Percentiles rank a stretch among this genome's conserved stretches.
These are phyloP conservation scores for Bombus polaris DNA, from an alignment of 1,140 invertebrate species.

Conservation along the genomic window DNA sequence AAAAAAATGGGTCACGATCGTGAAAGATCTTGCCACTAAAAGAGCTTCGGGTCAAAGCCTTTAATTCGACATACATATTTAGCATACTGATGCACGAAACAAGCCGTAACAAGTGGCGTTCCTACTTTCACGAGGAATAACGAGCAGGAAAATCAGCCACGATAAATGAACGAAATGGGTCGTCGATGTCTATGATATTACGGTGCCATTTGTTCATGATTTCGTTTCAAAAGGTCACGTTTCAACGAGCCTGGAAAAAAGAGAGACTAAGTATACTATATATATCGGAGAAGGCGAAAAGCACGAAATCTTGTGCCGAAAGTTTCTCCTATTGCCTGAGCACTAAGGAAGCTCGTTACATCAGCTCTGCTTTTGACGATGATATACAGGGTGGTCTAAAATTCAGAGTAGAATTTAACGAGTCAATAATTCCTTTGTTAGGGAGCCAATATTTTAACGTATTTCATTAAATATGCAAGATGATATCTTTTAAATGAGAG, in stretches of 20 bases:
- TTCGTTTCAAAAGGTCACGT: background rate
- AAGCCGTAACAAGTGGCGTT: constrained; percentile 8
- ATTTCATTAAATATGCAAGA: too few relatives aligned
- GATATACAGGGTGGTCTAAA: background rate
- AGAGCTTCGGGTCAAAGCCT: background rate
- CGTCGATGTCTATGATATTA: constrained; percentile 9
- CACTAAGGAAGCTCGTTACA: background rate
- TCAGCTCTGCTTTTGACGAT: background rate
- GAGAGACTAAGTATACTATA: too few relatives aligned
- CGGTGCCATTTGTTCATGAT: background rate
- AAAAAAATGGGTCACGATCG: too few relatives aligned
- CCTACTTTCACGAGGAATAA: background rate
- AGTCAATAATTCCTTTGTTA: too few relatives aligned
- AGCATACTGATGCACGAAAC: background rate
- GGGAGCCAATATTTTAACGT: too few relatives aligned
- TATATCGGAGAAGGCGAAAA: background rate
- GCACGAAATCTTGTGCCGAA: constrained; percentile 14
- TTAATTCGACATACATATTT: constrained; percentile 23
- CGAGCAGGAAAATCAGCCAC: background rate
- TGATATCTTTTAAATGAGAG: too few relatives aligned
- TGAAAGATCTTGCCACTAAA: background rate
- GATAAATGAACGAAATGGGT: constrained; percentile 8
- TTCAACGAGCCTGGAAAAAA: too few relatives aligned
- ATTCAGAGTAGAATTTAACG: too few relatives aligned
- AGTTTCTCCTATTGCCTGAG: background rate